Evolutionary conservation across 2,113 vertebrate genomes (phyloP).

Genomic region (Jacana jacana): DNA sequence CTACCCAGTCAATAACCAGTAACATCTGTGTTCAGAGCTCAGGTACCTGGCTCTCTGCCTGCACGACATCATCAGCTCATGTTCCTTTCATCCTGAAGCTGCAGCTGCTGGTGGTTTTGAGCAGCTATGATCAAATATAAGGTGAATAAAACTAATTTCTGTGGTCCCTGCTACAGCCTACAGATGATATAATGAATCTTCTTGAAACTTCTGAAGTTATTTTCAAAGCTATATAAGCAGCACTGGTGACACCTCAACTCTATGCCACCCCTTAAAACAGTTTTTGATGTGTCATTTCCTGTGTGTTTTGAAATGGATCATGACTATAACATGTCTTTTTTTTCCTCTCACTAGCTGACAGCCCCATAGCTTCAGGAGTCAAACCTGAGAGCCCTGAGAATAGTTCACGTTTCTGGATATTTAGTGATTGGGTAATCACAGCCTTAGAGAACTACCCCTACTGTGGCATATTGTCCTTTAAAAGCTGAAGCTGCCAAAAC

Average conservation of each 20-base stretch:
- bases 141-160: constrained; percentile 28
- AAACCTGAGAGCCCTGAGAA: background rate
- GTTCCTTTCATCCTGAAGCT: background rate
- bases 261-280: background rate
- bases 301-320: background rate
- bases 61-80: background rate
- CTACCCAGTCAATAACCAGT: background rate
- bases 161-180: background rate
- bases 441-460: background rate
- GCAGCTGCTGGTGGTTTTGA: background rate
- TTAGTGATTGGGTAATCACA: background rate
- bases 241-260: background rate
- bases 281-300: background rate
- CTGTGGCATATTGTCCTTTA: background rate
- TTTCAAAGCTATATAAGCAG: background rate
- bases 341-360: background rate
- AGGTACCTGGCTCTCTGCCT: background rate
- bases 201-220: background rate
- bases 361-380: background rate
- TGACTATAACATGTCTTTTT: background rate
- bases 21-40: background rate
- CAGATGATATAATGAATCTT: background rate
- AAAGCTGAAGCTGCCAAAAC: background rate
- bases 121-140: constrained; percentile 1
- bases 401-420: background rate